phyloP scores from a whole-genome alignment of 2,113 vertebrate species.

The Osmerus eperlanus region DNA sequence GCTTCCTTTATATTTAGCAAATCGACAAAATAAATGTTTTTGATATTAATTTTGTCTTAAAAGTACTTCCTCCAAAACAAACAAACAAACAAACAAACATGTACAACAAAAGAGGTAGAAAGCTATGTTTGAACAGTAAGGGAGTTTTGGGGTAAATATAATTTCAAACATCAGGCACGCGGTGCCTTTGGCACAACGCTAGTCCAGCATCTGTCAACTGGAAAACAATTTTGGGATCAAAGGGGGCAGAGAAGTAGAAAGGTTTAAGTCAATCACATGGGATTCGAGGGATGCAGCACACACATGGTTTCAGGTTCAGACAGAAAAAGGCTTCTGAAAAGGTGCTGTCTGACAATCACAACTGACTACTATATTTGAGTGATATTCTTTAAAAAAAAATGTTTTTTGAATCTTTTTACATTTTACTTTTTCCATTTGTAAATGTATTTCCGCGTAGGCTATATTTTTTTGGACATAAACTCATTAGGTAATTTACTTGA shows the following conservation, averaged over 20 bases:
- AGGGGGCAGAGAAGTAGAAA: constrained; percentile 41
- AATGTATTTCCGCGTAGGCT: too few species aligned
- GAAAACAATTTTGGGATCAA: constrained; percentile 51
- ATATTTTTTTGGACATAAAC: too few species aligned
- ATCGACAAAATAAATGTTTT: too few species aligned
- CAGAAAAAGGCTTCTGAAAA: neutral
- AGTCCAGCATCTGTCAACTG: constrained; percentile 56
- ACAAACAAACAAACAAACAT: too few species aligned
- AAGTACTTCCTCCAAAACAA: too few species aligned
- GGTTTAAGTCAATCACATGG: constrained; percentile 43
- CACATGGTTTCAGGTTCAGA: constrained; percentile 8
- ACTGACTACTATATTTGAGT: too few species aligned
- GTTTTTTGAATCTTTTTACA: too few species aligned
- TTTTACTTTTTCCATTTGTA: too few species aligned
- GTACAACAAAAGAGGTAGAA: constrained; percentile 8
- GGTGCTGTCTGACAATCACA: neutral
- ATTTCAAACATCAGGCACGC: constrained; percentile 63
- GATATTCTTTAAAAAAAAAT: too few species aligned
- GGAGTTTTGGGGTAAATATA: constrained; percentile 39
- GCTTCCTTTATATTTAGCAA: too few species aligned
- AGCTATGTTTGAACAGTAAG: constrained; percentile 44
- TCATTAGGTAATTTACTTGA: too few species aligned
- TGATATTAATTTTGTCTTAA: too few species aligned
- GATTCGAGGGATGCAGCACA: constrained; percentile 25
- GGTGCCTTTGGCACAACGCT: constrained; percentile 40